Base-by-base conservation (phyloP, 2,113 vertebrate genomes). In the Gambusia holbrooki region DNA sequence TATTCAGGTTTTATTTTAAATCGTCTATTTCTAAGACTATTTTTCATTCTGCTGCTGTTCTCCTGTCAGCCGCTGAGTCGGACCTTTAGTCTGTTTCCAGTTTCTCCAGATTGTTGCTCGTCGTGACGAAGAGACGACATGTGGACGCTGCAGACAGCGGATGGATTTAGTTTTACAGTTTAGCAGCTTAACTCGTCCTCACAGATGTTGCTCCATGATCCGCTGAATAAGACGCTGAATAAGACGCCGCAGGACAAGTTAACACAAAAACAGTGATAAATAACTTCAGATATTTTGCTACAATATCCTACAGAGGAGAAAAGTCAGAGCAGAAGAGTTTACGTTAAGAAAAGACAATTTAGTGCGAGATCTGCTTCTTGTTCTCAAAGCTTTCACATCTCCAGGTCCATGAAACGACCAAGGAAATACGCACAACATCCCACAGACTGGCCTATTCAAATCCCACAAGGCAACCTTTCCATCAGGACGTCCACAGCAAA, bases 141-240 rank as follows among this genome's bases (percentile, higher is more conserved):
- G 15, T 67, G 27, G 61, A 40, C 19, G 69, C 70, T 81, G 74
- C 61, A 74, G 74, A 72, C 79, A 60, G 58, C 45, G 33, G 27
- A 29, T 29, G 19, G 32, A 37, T 33, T 58, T 30, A 35, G 63
- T 62, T 83, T 79, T 71, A 80, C 70, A 84, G 75, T 75, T 62
- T 30, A 79, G 72, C n/a, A 28, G 66, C 9, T 58, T 68, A 84
- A 82, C 63, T 83, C 62, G 45, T 71, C 66, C 85, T 77, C 73
- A 84, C 73, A 83, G 79, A 82, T 13, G 22, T 81, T 74, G 77
- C 73, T 1, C 19, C 72, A 15, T 79, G 86, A 88, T 88, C 66
- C 32, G 78, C 45, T 65, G 65, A 25, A 62, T 75, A 70, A 58
- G 8, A 1, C 74, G 74, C 61, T 69, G 58, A 27, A 27, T 79